These are phyloP conservation scores for Halocynthia roretzi DNA, from an alignment of 23 tunicate species.

Conservation along the genomic window DNA sequence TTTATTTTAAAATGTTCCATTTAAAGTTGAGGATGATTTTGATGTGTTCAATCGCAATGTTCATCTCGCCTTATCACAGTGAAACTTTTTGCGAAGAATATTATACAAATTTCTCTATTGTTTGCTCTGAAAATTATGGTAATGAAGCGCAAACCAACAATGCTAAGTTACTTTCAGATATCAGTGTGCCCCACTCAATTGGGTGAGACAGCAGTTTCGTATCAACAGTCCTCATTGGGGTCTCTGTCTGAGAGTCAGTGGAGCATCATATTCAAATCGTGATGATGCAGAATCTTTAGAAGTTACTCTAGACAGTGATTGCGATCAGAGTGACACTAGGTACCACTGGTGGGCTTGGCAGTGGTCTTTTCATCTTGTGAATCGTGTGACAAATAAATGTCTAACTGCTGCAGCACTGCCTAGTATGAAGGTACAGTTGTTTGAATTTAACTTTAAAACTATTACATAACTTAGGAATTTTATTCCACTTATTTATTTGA, in stretches of 20 bases:
- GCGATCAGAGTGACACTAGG: slow-evolving; percentile 15
- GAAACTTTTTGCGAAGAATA: too few species aligned
- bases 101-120: too few species aligned
- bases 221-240: slow-evolving; percentile 53
- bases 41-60: too few species aligned
- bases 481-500: neutral
- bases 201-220: slow-evolving; percentile 14
- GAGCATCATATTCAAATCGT: slow-evolving; percentile 24
- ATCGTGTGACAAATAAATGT: slow-evolving; percentile 41
- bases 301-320: slow-evolving; percentile 19
- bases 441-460: neutral
- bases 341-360: slow-evolving; percentile 72
- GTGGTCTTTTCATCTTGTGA: slow-evolving; percentile 77
- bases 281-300: slow-evolving; percentile 9
- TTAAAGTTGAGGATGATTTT: too few species aligned
- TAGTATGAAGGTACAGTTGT: slow-evolving; percentile 30
- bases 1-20: too few species aligned
- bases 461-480: neutral
- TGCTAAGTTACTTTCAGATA: neutral
- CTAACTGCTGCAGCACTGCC: slow-evolving; percentile 70
- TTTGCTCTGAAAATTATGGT: too few species aligned
- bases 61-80: too few species aligned
- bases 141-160: too few species aligned
- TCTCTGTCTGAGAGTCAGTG: slow-evolving; percentile 34
- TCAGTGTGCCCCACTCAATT: slow-evolving; percentile 8